phyloP scores from a whole-genome alignment of 2,888 invertebrate genomes.

The Tethea ocularis region DNA sequence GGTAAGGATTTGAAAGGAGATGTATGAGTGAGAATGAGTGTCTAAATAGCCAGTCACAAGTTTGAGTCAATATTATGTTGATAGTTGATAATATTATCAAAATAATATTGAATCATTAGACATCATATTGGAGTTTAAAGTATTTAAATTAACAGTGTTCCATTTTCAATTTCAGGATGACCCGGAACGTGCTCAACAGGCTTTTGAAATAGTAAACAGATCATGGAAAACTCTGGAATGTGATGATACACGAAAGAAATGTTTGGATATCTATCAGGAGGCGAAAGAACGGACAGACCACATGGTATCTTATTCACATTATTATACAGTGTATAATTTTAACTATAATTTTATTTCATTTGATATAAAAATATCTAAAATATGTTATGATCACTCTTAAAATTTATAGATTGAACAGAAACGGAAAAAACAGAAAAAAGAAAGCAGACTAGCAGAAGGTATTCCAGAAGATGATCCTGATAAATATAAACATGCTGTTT shows the following conservation, averaged over 20 bases:
- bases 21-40: background rate
- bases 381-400: slow-evolving; percentile 3
- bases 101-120: slow-evolving; percentile 24
- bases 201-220: slow-evolving; percentile 96
- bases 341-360: background rate
- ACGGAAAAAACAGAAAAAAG: slow-evolving; percentile 96
- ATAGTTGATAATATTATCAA: background rate
- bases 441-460: slow-evolving; percentile 88
- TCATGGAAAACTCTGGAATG: slow-evolving; percentile 98
- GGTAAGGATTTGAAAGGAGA: slow-evolving; percentile 62
- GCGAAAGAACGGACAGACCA: slow-evolving; percentile 97
- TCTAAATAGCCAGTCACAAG: slow-evolving; percentile 10
- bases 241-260: slow-evolving; percentile 96
- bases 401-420: slow-evolving; percentile 92
- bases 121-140: slow-evolving; percentile 25
- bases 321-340: slow-evolving; percentile 4
- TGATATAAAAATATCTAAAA: background rate
- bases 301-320: slow-evolving; percentile 85
- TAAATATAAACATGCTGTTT: slow-evolving; percentile 95
- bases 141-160: slow-evolving; percentile 16
- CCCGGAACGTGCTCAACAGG: slow-evolving; percentile 95
- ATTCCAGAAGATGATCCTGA: slow-evolving; percentile 95
- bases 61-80: slow-evolving; percentile 15
- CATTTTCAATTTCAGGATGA: slow-evolving; percentile 88
- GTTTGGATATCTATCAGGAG: slow-evolving; percentile 98